Conservation (phyloP, 2,888 invertebrate species). For the Antitype chi region DNA sequence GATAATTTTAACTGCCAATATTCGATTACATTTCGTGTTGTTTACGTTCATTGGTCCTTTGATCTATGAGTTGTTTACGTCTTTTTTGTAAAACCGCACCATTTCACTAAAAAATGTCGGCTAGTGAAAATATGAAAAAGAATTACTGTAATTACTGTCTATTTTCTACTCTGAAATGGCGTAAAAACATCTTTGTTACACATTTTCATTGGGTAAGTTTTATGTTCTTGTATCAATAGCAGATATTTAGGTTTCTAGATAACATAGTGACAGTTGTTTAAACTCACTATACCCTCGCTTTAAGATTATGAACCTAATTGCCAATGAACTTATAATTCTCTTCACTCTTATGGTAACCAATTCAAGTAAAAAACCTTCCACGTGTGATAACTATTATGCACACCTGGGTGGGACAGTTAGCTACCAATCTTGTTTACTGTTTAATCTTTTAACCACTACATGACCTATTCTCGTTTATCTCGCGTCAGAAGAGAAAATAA, state of each 20-base stretch:
- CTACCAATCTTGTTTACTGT: neutral
- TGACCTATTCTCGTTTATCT: no score
- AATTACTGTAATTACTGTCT: neutral
- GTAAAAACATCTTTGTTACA: neutral
- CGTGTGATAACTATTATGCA: neutral
- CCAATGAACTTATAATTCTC: neutral
- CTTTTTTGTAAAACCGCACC: slow-evolving; percentile 18
- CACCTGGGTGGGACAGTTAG: no score
- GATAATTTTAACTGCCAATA: slow-evolving; percentile 45
- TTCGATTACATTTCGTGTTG: slow-evolving; percentile 39
- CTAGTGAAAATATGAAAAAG: slow-evolving; percentile 3
- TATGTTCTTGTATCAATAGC: no score
- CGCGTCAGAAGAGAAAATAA: neutral
- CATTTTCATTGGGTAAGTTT: slow-evolving; percentile 15
- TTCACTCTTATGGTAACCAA: neutral
- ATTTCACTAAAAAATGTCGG: neutral
- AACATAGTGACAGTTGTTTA: neutral
- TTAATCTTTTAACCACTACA: neutral
- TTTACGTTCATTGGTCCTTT: slow-evolving; percentile 37
- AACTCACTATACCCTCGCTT: neutral
- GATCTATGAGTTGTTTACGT: slow-evolving; percentile 27
- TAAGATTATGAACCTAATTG: neutral
- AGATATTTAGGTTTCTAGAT: neutral
- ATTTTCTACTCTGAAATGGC: neutral
- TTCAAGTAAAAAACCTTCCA: neutral